Percentiles rank a stretch among this genome's conserved stretches.
Conservation (phyloP, 2,113 vertebrate genomes). For the Ciconia maguari region DNA sequence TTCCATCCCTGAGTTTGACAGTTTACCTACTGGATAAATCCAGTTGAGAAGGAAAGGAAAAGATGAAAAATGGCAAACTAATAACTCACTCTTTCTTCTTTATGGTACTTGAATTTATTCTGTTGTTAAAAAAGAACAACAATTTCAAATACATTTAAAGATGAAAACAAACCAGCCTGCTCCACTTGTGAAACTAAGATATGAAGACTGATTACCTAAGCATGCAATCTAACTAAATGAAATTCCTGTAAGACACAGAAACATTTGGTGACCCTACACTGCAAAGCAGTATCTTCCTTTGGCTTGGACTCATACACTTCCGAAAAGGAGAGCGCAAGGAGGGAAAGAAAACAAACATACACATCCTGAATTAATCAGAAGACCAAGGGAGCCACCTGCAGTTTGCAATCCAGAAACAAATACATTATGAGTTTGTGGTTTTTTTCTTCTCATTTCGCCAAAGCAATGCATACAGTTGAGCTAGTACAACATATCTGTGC, state of each 20-base stretch:
- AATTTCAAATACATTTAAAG: background rate
- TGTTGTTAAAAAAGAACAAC: background rate
- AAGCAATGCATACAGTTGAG: background rate
- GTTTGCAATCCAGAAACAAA: conserved; percentile 47
- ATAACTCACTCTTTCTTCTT: background rate
- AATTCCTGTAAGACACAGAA: background rate
- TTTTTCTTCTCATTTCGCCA: background rate
- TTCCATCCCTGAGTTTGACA: background rate
- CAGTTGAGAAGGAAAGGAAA: background rate
- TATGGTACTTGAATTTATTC: background rate
- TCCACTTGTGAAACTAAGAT: background rate
- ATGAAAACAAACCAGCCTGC: background rate
- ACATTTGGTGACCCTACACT: background rate
- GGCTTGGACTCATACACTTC: background rate
- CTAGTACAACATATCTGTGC: background rate
- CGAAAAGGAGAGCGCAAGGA: background rate
- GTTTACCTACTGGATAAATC: background rate
- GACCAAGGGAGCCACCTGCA: conserved; percentile 73
- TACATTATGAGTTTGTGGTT: rapidly evolving
- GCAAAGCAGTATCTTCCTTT: background rate
- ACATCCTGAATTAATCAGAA: background rate
- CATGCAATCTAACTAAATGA: background rate
- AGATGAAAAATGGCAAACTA: background rate
- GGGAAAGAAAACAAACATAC: background rate
- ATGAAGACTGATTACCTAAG: background rate